Conservation (phyloP, 2,797 vertebrate species). For the Chromobotia macracanthus region DNA sequence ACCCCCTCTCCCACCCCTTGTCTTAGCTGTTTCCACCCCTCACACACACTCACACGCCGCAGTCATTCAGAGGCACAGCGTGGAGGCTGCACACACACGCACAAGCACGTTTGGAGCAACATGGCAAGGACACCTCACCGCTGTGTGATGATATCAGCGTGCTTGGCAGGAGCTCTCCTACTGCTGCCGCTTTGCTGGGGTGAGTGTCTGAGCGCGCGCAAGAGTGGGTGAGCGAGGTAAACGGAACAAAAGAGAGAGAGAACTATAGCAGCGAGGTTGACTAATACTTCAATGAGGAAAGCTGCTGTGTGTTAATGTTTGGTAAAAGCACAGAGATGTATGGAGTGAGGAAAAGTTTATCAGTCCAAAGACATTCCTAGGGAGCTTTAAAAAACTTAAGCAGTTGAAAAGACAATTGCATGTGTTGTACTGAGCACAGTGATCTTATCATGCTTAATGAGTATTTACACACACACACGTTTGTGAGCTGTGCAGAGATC, state of each 20-base stretch:
- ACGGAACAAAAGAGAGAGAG: not conserved
- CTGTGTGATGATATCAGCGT: conserved; percentile 56
- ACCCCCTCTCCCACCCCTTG: conserved; percentile 52
- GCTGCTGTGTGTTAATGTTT: conserved; percentile 3
- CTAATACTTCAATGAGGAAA: not conserved
- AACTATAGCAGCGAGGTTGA: not conserved
- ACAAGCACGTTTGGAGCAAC: conserved; percentile 48
- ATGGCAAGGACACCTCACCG: conserved; percentile 60
- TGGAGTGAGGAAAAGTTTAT: not conserved
- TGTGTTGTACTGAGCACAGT: conserved; percentile 25
- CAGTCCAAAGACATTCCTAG: not conserved
- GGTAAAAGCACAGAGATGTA: not conserved
- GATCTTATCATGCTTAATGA: not conserved
- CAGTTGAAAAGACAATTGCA: conserved; percentile 27
- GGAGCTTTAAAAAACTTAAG: not conserved
- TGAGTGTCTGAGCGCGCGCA: conserved; percentile 53
- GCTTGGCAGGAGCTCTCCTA: conserved; percentile 57
- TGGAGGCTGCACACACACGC: conserved; percentile 49
- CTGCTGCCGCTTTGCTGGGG: conserved; percentile 56
- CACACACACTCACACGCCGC: conserved; percentile 38
- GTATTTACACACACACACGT: conserved; percentile 9
- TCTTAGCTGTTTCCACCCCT: conserved; percentile 46
- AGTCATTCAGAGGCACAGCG: conserved; percentile 57
- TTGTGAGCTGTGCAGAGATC: conserved; percentile 15
- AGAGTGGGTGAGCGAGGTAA: not conserved